phyloP scores from a whole-genome alignment of 2,797 vertebrate species.

The Lagocephalus sceleratus region DNA sequence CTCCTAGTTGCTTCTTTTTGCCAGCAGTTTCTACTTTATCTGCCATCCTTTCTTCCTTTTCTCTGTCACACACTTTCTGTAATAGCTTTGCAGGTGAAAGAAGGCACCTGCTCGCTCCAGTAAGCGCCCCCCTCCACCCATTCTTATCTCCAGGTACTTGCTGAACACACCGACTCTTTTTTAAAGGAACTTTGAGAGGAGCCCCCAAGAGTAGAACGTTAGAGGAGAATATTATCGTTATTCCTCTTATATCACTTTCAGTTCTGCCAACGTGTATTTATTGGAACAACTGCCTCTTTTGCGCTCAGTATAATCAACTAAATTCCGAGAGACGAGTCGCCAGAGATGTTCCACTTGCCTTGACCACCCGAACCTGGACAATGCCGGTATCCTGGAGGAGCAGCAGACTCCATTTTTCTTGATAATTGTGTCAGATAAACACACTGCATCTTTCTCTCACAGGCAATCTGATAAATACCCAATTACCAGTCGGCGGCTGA shows the following conservation, averaged over 20 bases:
- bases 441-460: conserved; percentile 75
- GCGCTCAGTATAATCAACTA: conserved; percentile 15
- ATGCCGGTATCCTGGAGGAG: conserved; percentile 61
- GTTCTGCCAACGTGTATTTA: conserved; percentile 41
- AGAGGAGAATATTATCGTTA: conserved; percentile 47
- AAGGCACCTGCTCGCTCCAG: conserved; percentile 22
- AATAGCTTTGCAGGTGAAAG: conserved; percentile 44
- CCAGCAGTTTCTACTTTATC: conserved; percentile 1
- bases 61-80: conserved; percentile 20
- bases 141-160: conserved; percentile 57
- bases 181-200: conserved; percentile 53
- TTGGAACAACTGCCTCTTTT: conserved; percentile 62
- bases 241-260: conserved; percentile 36
- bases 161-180: conserved; percentile 52
- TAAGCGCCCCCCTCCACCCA: conserved; percentile 46
- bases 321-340: conserved; percentile 32
- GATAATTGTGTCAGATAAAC: conserved; percentile 93
- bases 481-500: conserved; percentile 86
- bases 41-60: conserved; percentile 9
- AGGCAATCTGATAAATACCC: conserved; percentile 94
- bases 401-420: conserved; percentile 77
- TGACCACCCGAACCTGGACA: conserved; percentile 43
- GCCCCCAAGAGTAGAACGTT: conserved; percentile 26
- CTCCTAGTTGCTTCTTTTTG: conserved; percentile 22
- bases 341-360: conserved; percentile 22